These are phyloP conservation scores for Drosophila cardini DNA, from an alignment of 1,140 invertebrate genomes.

Conservation along the genomic window DNA sequence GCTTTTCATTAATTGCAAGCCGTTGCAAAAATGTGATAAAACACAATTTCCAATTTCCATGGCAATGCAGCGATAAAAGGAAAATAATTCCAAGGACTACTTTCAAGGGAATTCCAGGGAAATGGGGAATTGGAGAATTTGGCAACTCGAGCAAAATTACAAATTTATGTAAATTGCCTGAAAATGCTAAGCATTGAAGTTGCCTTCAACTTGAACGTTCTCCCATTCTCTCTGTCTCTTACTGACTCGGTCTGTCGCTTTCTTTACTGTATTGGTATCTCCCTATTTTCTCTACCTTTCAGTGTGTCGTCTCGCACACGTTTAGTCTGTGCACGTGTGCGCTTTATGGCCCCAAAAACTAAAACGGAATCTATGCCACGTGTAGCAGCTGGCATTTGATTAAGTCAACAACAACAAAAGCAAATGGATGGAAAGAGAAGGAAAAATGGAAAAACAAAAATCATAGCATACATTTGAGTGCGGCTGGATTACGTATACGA, in stretches of 20 bases:
- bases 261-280: background rate
- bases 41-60: slow-evolving; percentile 2
- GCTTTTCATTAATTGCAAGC: slow-evolving; percentile 57
- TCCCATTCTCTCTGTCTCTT: background rate
- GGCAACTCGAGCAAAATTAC: slow-evolving; percentile 23
- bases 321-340: slow-evolving; percentile 59
- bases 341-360: slow-evolving; percentile 55
- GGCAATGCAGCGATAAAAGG: slow-evolving; percentile 11
- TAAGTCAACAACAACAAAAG: slow-evolving; percentile 34
- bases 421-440: background rate
- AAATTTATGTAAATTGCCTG: slow-evolving; percentile 63
- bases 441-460: slow-evolving; percentile 26
- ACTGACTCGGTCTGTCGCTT: background rate
- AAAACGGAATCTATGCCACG: slow-evolving; percentile 41
- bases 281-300: background rate
- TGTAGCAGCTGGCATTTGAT: slow-evolving; percentile 59
- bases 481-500: slow-evolving; percentile 33
- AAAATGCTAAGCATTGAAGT: slow-evolving; percentile 52
- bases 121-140: slow-evolving; percentile 38
- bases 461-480: slow-evolving; percentile 50
- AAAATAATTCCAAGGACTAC: background rate
- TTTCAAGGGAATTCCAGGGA: slow-evolving; percentile 3
- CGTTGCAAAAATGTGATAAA: slow-evolving; percentile 23
- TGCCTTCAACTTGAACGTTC: slow-evolving; percentile 11
- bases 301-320: slow-evolving; percentile 6